Evolutionary conservation across 2,113 vertebrate species (phyloP), one percentile per base, ranked within the genome.

Genomic region (Gobius niger): DNA sequence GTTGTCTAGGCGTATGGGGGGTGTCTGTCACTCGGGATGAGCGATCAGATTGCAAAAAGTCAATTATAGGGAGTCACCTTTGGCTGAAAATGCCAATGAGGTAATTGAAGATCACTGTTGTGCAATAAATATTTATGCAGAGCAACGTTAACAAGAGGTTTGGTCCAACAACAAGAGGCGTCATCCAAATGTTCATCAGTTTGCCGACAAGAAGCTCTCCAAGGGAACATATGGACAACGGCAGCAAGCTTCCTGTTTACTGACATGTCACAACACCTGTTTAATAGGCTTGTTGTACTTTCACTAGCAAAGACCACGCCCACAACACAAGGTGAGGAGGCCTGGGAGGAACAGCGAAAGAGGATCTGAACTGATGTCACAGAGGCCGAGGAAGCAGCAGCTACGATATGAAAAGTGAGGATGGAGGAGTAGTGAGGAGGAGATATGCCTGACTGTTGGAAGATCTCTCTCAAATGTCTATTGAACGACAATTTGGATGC

Each of bases 1-100:
- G 3, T 34, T 54, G 68, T 52, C 7, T 65, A 5, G 40, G 63
- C 64, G 11, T 63, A 6, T 13, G 11, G 18, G 11, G 41, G 24
- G 60, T 59, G 12, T 76, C 14, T 67, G 40, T 71, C 74, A 24
- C 70, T 52, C 44, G 50, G 59, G 54, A 78, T 77, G 77, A 73
- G 15, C 41, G 44, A 47, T 64, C 50, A 72, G 24, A 74, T 77
- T 63, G 64, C 10, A 3, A 61, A 64, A 73, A 65, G 50, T 65
- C 65, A 44, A 62, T 73, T 78, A 68, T 40, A 41, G 63, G 70
- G 67, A 78, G 63, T 77, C 83, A 73, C 66, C 71, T 75, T 78
- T 65, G 24, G 65, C 52, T 49, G 57, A 71, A 84, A 84, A 85
- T 82, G 68, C 80, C 79, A 85, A 42, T 9, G 60, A 82, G 66